Conservation (phyloP, 2,888 invertebrate genomes). For the Coleophora deauratella region DNA sequence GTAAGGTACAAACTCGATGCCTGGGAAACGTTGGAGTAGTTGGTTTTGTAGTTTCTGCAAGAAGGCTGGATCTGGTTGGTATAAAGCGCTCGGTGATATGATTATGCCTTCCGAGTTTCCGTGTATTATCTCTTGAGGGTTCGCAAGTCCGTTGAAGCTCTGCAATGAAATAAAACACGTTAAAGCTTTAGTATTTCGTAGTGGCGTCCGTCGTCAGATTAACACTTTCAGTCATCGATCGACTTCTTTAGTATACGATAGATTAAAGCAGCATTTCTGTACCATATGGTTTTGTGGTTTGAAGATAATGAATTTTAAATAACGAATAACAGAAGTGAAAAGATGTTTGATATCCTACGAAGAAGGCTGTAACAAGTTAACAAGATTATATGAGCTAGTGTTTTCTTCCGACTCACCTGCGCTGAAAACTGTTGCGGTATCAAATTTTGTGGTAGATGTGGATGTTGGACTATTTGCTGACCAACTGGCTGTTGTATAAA, state of each 20-base stretch:
- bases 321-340: too few species aligned
- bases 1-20: slow-evolving; percentile 60
- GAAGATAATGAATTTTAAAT: too few species aligned
- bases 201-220: slow-evolving; percentile 14
- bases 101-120: slow-evolving; percentile 50
- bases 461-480: neutral
- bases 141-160: slow-evolving; percentile 39
- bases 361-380: too few species aligned
- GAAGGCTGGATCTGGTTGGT: slow-evolving; percentile 67
- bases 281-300: too few species aligned
- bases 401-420: slow-evolving; percentile 30
- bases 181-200: neutral
- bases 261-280: too few species aligned
- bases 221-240: too few species aligned
- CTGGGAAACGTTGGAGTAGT: slow-evolving; percentile 49
- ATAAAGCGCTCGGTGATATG: slow-evolving; percentile 56
- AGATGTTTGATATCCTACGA: too few species aligned
- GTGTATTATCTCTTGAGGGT: slow-evolving; percentile 45
- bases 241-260: too few species aligned
- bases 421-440: slow-evolving; percentile 45
- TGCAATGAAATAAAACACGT: slow-evolving; percentile 13
- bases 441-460: slow-evolving; percentile 33
- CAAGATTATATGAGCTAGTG: slow-evolving; percentile 16
- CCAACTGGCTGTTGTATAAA: neutral
- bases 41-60: slow-evolving; percentile 61